Evolutionary conservation across 2,797 vertebrate genomes (phyloP).

Genomic region (Triplophysa bombifrons): DNA sequence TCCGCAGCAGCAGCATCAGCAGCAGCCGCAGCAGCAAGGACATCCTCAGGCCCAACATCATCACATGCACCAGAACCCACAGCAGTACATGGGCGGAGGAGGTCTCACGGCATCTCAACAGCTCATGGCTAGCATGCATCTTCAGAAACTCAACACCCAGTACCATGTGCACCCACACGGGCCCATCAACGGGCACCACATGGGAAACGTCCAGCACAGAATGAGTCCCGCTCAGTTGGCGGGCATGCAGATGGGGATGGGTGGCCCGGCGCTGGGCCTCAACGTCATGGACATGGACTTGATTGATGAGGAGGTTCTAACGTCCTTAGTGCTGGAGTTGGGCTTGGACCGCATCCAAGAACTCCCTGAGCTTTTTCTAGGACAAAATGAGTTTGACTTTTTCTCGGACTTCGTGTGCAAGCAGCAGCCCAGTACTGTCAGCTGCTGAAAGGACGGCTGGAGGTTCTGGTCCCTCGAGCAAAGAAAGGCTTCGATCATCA

Average conservation of each 20-base stretch:
- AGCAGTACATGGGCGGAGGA: slow-evolving; percentile 74
- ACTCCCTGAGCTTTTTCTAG: slow-evolving; percentile 93
- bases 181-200: slow-evolving; percentile 73
- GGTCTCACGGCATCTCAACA: slow-evolving; percentile 79
- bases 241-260: slow-evolving; percentile 79
- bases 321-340: slow-evolving; percentile 89
- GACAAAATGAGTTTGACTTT: slow-evolving; percentile 97
- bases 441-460: slow-evolving; percentile 77
- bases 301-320: slow-evolving; percentile 95
- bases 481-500: slow-evolving; percentile 22
- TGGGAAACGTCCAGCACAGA: slow-evolving; percentile 77
- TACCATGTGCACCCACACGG: slow-evolving; percentile 84
- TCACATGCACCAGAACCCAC: slow-evolving; percentile 71
- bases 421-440: slow-evolving; percentile 92
- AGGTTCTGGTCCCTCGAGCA: slow-evolving; percentile 35
- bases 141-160: slow-evolving; percentile 90
- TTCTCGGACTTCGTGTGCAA: slow-evolving; percentile 94
- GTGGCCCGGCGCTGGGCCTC: slow-evolving; percentile 73
- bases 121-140: slow-evolving; percentile 90
- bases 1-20: slow-evolving; percentile 53
- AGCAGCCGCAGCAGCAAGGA: slow-evolving; percentile 62
- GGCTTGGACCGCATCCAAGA: slow-evolving; percentile 94
- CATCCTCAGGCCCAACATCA: slow-evolving; percentile 67
- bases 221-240: slow-evolving; percentile 74
- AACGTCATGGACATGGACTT: slow-evolving; percentile 92